Base-by-base conservation (phyloP, 2,113 vertebrate species). In the Bos javanicus region DNA sequence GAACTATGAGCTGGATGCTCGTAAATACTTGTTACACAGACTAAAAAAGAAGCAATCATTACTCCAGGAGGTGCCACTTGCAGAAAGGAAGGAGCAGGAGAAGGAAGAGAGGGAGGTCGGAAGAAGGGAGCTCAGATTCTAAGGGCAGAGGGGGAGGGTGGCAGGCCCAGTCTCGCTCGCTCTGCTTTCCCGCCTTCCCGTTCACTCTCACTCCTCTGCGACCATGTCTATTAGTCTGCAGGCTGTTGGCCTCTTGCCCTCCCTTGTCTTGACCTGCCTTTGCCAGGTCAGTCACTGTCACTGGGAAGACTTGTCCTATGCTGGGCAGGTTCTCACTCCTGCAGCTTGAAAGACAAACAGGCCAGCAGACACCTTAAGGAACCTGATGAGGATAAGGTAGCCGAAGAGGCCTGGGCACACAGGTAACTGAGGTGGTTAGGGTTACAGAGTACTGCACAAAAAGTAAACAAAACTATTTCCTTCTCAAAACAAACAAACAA, bases 81-180 rank as follows among this genome's bases (percentile, higher is more conserved):
- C 50, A 56, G 64, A 87, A 25, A 39, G 57, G 21, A 60, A 46
- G 28, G 48, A 85, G 12, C 0, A 2, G 36, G 17, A 4, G 25
- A 25, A 9, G 3, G 23, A 26, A 7, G 4, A 9, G 30, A 26
- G 46, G 13, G 13, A 10, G 26, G 7, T 28, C 6, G 36, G 13
- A 19, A 59, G 17, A 19, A 84, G 33, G 16, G 19, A 33, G 71
- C 50, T 25, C 23, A 36, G 71, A 36, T 39, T 76, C 21, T 30
- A 30, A 64, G 60, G 5, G 14, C 2, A 0, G 30, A 0, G 30
- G 12, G 8, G 21, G 3, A 28, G 39, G 43, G 2, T 3, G 1
- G 39, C 2, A 21, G 78, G 28, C 10, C 19, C 11, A 12, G 4
- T 4, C 26, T 14, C 19, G 2, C 7, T 3, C 39, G 3, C 11